Conservation (phyloP, 2,888 invertebrate species). For the Microctonus brassicae region DNA sequence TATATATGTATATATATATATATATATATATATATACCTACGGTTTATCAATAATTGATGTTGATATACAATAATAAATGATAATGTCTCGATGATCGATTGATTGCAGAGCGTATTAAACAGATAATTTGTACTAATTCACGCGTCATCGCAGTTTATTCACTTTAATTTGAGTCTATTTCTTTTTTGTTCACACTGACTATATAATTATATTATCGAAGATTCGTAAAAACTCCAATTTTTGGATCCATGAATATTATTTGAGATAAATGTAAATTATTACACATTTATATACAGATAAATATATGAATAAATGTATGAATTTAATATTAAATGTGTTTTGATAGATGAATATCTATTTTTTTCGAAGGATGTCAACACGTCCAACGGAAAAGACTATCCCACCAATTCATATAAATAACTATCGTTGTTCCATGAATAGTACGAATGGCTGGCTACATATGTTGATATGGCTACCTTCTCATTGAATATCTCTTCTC, state of each 20-base stretch:
- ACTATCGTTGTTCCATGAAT: slow-evolving; percentile 44
- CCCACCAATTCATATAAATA: slow-evolving; percentile 30
- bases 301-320: no score
- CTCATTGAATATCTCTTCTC: slow-evolving; percentile 22
- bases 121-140: slow-evolving; percentile 7
- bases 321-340: no score
- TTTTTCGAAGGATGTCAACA: slow-evolving; percentile 18
- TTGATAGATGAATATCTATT: neutral
- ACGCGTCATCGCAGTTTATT: slow-evolving; percentile 24
- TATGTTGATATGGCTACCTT: slow-evolving; percentile 39
- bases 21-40: slow-evolving; percentile 10
- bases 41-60: slow-evolving; percentile 10
- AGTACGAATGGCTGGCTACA: slow-evolving; percentile 39
- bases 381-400: slow-evolving; percentile 1
- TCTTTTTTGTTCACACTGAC: slow-evolving; percentile 12
- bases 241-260: neutral
- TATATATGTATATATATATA: neutral
- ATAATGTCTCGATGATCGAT: slow-evolving; percentile 2
- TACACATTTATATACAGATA: neutral
- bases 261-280: slow-evolving; percentile 7
- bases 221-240: neutral
- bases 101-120: neutral
- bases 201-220: neutral
- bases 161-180: neutral
- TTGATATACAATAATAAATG: slow-evolving; percentile 2